Evolutionary conservation across 2,888 invertebrate genomes (phyloP).

Genomic region (Resseliella maxima): DNA sequence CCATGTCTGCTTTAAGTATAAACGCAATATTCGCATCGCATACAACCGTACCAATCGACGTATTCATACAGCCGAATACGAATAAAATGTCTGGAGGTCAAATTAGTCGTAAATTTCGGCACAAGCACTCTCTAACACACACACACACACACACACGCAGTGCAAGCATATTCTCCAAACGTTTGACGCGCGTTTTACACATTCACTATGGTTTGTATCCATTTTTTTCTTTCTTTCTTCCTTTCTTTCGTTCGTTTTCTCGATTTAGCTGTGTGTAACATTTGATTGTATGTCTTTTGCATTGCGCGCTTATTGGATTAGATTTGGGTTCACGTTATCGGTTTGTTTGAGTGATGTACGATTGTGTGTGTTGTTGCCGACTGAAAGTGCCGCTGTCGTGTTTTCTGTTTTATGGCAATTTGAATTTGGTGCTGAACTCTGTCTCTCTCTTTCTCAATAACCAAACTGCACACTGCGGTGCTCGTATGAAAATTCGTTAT

Average conservation of each 20-base stretch:
- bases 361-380: constrained; percentile 46
- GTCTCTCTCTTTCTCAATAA: background rate
- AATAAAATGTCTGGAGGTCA: constrained; percentile 55
- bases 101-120: constrained; percentile 56
- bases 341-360: background rate
- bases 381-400: constrained; percentile 1
- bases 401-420: constrained; percentile 10
- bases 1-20: background rate
- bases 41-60: constrained; percentile 7
- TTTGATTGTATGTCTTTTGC: background rate
- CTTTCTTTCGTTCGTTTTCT: too few relatives aligned
- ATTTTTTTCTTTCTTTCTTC: too few relatives aligned
- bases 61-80: constrained; percentile 38
- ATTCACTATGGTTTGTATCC: background rate
- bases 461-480: background rate
- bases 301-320: constrained; percentile 10
- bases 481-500: background rate
- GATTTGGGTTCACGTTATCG: constrained; percentile 32
- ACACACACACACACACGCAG: background rate
- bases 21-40: constrained; percentile 44
- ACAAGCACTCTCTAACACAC: constrained; percentile 10
- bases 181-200: background rate
- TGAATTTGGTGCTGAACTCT: background rate
- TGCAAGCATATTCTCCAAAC: background rate
- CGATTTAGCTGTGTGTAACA: too few relatives aligned